Evolutionary conservation across 2,797 vertebrate species (phyloP).

Genomic region (Falco biarmicus): DNA sequence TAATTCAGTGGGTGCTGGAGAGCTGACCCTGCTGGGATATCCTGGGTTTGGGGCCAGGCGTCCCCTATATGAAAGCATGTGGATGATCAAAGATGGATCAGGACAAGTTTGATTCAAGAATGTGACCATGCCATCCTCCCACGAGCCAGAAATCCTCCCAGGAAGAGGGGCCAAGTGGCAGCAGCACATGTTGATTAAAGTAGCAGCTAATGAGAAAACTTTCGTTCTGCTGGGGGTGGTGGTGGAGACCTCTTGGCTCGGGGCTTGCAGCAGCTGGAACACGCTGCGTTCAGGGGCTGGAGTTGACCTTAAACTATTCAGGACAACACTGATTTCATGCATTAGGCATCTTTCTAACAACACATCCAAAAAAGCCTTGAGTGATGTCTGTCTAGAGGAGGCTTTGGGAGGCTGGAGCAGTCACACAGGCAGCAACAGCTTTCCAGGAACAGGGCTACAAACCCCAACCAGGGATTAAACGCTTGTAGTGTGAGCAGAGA

Average conservation of each 20-base stretch:
- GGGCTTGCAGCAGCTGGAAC: background rate
- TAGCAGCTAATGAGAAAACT: background rate
- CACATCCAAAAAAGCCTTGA: background rate
- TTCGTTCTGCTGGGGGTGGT: background rate
- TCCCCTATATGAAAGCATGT: background rate
- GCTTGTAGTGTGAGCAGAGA: accelerated
- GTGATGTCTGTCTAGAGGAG: background rate
- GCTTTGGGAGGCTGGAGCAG: background rate
- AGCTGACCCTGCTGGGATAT: background rate
- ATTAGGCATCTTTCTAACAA: background rate
- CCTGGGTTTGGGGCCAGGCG: too few relatives aligned
- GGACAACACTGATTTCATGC: background rate
- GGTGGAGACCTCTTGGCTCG: background rate
- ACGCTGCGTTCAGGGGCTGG: background rate
- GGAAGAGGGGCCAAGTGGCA: background rate
- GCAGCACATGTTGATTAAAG: background rate
- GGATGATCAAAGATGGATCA: background rate
- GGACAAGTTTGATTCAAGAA: background rate
- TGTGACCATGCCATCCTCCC: background rate
- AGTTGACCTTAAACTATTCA: background rate
- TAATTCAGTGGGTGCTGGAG: background rate
- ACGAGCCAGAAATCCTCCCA: background rate
- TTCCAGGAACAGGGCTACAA: background rate
- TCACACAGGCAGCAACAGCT: background rate
- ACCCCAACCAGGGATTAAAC: background rate